Base-by-base conservation (phyloP, 2,888 invertebrate species). In the Scaptodrosophila latifasciaeformis region DNA sequence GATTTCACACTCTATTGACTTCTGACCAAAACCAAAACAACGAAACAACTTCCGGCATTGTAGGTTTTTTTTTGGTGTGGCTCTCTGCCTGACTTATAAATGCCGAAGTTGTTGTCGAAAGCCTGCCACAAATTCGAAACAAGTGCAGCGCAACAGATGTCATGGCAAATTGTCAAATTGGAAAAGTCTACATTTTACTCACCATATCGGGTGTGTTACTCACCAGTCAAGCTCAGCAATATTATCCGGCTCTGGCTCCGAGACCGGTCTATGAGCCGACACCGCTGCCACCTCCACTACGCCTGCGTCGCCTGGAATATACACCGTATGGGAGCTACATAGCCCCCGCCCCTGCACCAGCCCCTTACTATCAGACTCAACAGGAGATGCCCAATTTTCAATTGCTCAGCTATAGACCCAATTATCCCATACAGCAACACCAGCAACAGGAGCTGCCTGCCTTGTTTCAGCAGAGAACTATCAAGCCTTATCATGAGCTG, bases 1-100 rank as follows among this genome's bases (percentile, higher is more conserved):
- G 77, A 75, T 75, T 75, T 75, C 80, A 75, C 75, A 75, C 80
- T 77, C 70, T 70, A 62, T 67, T 75, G 80, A 59, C 56, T 71
- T 54, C 69, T 66, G 53, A 46, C 64, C 52, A n/a, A n/a, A n/a
- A n/a, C 51, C 52, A 47, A 47, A 34, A 34, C 37, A 34, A 53
- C 50, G 39, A 45, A 42, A 49, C 44, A 47, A 67, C 76, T 78
- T 75, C 74, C 74, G 74, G 74, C 62, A 50, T 62, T 48, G 30
- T 17, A 15, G 45, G 31, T n/a, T 24, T 24, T 40, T 40, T 40
- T 7, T 40, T 42, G 34, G 42, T 40, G 37, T 46, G 45, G 61
- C 76, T 74, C 65, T 59, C 44, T 46, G 48, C 24, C n/a, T 47
- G 17, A 29, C 46, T 56, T 79, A 75, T 75, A 75, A 75, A 79